Evolutionary conservation across 2,113 vertebrate genomes (phyloP), one percentile per base, ranked within the genome.

Genomic region (Scalopus aquaticus): DNA sequence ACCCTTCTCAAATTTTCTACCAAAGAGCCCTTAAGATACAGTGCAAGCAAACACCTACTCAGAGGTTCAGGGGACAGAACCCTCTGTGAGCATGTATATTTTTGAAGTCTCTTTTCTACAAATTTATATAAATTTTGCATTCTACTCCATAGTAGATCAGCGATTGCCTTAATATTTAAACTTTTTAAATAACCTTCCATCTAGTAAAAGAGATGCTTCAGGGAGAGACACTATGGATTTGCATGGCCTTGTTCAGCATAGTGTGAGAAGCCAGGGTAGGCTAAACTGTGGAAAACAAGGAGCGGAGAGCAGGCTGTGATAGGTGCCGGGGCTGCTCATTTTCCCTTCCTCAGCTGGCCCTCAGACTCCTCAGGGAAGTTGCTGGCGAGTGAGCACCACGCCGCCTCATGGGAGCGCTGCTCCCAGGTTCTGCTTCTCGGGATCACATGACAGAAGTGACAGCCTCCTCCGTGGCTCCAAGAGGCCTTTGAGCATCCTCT

Each of bases 1-100:
- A n/a, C 19, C 73, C 37, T 87, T 93, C 58, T 39, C 83, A 91
- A 51, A 94, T 82, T 94, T 90, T 62, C 86, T 93, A 62, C 54
- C n/a, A 28, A 84, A 88, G 49, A 81, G 24, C 15, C 64, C 88
- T 39, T 72, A 30, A 85, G 4, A 74, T 35, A 28, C 78, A 83
- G 4, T 65, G 32, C 82, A 70, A 88, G 16, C 35, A 83, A 72
- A 70, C 28, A 72, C 60, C 46, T 88, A 9, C 13, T 67, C 22
- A 54, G 44, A 87, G 35, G 51, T 78, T 37, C 35, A 11, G 28
- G 58, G 70, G 32, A 13, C 39, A 67, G 81, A 84, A 69, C 10
- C 64, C 60, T 49, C 78, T n/a, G 11, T 6, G 20, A 73, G 20
- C 28, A 37, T 6, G 44, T 69, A 39, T 4, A 4, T 79, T 82